Percentiles rank a stretch among this genome's conserved stretches.
phyloP scores from a whole-genome alignment of 2,888 invertebrate genomes.

The Boloria euphrosyne region DNA sequence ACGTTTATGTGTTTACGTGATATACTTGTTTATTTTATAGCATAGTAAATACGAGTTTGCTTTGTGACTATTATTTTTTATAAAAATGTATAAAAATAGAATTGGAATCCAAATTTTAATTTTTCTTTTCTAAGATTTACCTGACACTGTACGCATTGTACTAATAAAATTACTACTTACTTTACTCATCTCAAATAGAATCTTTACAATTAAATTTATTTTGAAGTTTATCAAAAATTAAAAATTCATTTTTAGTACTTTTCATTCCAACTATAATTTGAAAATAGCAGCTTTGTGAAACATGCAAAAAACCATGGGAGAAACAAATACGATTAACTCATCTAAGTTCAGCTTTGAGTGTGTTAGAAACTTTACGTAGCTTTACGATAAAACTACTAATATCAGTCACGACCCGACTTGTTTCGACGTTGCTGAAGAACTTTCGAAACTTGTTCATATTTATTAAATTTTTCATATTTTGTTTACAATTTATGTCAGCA shows the following conservation, averaged over 20 bases:
- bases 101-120: too few species aligned
- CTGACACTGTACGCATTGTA: too few species aligned
- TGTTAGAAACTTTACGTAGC: slow-evolving; percentile 10
- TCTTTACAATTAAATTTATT: too few species aligned
- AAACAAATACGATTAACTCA: background rate
- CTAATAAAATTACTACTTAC: too few species aligned
- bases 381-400: slow-evolving; percentile 22
- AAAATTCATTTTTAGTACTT: too few species aligned
- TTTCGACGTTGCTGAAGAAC: slow-evolving; percentile 21
- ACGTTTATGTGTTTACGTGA: slow-evolving; percentile 1
- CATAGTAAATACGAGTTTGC: background rate
- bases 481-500: slow-evolving; percentile 6
- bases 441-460: slow-evolving; percentile 25
- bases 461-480: slow-evolving; percentile 19
- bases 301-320: background rate
- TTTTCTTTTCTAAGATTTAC: too few species aligned
- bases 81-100: too few species aligned
- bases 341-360: slow-evolving; percentile 9
- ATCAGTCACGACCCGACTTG: slow-evolving; percentile 20
- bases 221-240: too few species aligned
- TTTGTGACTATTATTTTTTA: background rate
- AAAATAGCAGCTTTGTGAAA: background rate
- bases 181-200: too few species aligned
- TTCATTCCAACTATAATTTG: too few species aligned
- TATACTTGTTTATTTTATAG: background rate